Base-by-base conservation (phyloP, 2,113 vertebrate genomes). In the Thymallus thymallus region DNA sequence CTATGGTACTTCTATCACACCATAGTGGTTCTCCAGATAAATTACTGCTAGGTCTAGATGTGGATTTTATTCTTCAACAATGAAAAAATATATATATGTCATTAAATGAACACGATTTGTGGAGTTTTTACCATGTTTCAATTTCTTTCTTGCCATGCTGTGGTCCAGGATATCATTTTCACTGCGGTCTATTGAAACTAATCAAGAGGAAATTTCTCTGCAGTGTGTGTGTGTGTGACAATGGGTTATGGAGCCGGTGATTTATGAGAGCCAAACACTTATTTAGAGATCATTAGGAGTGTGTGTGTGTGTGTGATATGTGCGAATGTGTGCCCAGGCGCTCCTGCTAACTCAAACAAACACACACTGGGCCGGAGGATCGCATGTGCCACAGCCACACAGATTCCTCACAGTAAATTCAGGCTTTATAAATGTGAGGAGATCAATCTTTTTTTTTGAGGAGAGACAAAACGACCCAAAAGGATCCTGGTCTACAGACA, bases 241-340 rank as follows among this genome's bases (percentile, higher is more conserved):
- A 22, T n/a, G n/a, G 80, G 51, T 66, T 76, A 64, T 76, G 65
- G 73, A 72, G 61, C 22, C 23, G 60, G 82, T 89, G 88, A 92
- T 90, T 89, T 87, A 91, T 90, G 86, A 75, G 75, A 74, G 79
- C 72, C 62, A 79, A 87, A 89, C 60, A 80, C 80, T 80, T 88
- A 78, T 67, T 63, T 26, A 24, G 61, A 23, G 20, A 63, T 23
- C 18, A 23, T 26, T 45, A 16, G 22, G 65, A 2, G 65, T 67
- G 65, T 30, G 63, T 30, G 29, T 67, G 65, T n/a, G n/a, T n/a
- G n/a, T n/a, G n/a, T n/a, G n/a, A 85, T 67, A 5, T 22, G 32
- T 45, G n/a, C 6, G 61, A 26, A 24, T 74, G 63, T 62, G 48
- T 71, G 35, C 18, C n/a, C 51, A 41, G 71, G 70, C 46, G 12